Conservation (phyloP, 2,113 vertebrate genomes). For the Equus quagga region DNA sequence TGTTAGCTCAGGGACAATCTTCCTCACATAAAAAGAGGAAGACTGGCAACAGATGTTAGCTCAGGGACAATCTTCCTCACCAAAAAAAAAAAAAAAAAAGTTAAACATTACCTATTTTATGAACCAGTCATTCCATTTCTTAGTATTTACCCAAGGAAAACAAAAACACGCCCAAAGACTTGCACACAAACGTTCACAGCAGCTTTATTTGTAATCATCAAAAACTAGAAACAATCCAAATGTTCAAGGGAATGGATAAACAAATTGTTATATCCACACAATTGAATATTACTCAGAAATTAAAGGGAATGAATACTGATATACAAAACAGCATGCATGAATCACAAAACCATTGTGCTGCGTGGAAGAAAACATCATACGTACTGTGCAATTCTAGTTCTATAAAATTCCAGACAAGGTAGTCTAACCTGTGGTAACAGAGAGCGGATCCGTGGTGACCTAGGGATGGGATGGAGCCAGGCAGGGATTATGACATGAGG, state of each 20-base stretch:
- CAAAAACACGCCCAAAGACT: neutral
- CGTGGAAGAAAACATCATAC: neutral
- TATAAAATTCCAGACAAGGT: neutral
- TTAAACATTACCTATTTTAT: neutral
- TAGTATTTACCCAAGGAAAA: neutral
- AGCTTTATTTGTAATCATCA: neutral
- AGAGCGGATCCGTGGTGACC: neutral
- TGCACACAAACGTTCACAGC: neutral
- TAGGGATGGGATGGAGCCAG: neutral
- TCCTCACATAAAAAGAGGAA: no score
- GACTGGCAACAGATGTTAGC: no score
- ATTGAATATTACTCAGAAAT: neutral
- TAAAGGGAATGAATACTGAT: neutral
- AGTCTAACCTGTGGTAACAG: neutral
- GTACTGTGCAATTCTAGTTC: neutral
- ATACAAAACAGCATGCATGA: neutral
- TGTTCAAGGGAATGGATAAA: neutral
- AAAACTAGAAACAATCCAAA: neutral
- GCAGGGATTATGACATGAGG: neutral
- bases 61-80: no score
- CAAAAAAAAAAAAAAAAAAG: no score
- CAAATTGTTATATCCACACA: neutral
- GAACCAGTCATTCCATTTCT: neutral
- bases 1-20: no score
- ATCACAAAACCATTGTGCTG: neutral